Evolutionary conservation across 2,888 invertebrate species (phyloP), one percentile per base, ranked within the genome.

Genomic region (Dromius quadrimaculatus): DNA sequence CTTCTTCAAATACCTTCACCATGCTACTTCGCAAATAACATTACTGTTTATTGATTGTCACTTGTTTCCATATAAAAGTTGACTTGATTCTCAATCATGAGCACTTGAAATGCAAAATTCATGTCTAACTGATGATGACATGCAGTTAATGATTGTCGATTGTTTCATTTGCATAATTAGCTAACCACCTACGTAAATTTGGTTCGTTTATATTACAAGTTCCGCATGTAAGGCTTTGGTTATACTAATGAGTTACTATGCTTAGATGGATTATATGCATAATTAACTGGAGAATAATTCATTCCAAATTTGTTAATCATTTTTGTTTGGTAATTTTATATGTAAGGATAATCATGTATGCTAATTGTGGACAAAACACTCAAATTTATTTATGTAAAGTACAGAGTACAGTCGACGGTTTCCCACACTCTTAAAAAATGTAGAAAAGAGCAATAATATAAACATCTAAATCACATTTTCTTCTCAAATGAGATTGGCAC

Each of bases 81-180:
- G n/a, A 15, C 11, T 23, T 22, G 23, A 19, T 45, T 47, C 47
- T 23, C 6, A 13, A 22, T 13, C 47, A 47, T n/a, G 22, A 57
- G n/a, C 9, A 2, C 4, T 34, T 36, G 19, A 59, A 32, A 19
- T 32, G 50, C 36, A 59, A 20, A 20, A 36, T 34, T 34, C 59
- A 36, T 59, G 59, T 34, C 36, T 59, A 17, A 19, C 34, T 59
- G 36, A 59, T 36, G 59, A 59, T 59, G 59, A 59, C 59, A 59
- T 2, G 59, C 38, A 59, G 36, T 59, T 59, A 59, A 59, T 11
- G 59, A 36, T 59, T 19, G 59, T 22, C 11, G 47, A 47, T 47
- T 47, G 47, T 59, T 43, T 36, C 34, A 61, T 61, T 61, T 61
- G 41, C 61, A 61, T 61, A 61, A 61, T 61, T 36, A 36, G 19